Base-by-base conservation (phyloP, 2,888 invertebrate genomes). In the Elegia similella region DNA sequence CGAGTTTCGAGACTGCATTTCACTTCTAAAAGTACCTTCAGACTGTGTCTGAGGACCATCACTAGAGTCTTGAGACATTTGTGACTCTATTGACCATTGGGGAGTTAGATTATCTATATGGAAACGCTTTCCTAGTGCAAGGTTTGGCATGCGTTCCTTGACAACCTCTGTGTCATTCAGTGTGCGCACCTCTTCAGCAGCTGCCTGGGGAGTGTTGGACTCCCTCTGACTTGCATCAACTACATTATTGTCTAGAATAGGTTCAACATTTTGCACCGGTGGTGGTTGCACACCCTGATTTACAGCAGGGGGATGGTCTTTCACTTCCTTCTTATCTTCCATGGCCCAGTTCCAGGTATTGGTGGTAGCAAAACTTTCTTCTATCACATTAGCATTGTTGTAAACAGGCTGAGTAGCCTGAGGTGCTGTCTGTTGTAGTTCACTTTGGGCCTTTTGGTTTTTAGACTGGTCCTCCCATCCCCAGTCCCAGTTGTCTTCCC, bases 81-180 rank as follows among this genome's bases (percentile, higher is more conserved):
- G 94, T 38, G 94, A 94, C 73, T 94, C 94, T 56, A 93, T 93
- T 6, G 94, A 94, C 94, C 94, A 94, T 67, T 94, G 94, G 1
- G 94, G 93, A 16, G 94, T 86, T 65, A 88, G 72, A 73, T 85
- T 86, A 46, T 88, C 84, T 69, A 87, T 72, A 66, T 89, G 83
- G 59, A 86, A 80, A 44, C 88, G 78, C 62, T 87, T 92, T 38
- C 87, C 90, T 50, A 86, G 64, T 44, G 84, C 91, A 68, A 92
- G 78, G 69, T 87, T 92, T 56, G 86, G 92, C 66, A 88, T 80
- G 60, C 73, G 81, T 61, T 86, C 92, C 64, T 83, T 85, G 6
- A 87, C 75, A 54, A 77, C 74, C 54, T 91, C 90, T 65, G 76
- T 78, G 63, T 92, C 90, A 70, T 80, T 83, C 16, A 91, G 74